These are phyloP conservation scores for Gobius niger DNA, from an alignment of 2,113 vertebrate species.

Conservation along the genomic window DNA sequence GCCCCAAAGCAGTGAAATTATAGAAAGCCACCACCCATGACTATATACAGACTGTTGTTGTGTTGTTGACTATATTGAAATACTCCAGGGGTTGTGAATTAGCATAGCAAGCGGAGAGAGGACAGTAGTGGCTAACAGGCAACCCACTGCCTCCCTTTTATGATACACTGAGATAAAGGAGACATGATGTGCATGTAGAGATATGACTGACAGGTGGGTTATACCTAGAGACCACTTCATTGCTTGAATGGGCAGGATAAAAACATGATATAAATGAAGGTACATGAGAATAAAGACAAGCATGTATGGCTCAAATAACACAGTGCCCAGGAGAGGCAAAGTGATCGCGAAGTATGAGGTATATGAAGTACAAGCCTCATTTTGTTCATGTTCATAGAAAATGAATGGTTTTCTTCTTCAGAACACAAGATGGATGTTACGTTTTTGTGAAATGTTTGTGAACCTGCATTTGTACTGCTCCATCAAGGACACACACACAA, in stretches of 20 bases:
- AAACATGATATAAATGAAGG: not conserved
- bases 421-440: too few relatives aligned
- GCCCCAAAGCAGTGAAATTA: not conserved
- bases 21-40: not conserved
- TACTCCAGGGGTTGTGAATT: slow-evolving; percentile 8
- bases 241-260: not conserved
- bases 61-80: not conserved
- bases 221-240: too few relatives aligned
- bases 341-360: too few relatives aligned
- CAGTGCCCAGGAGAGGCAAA: too few relatives aligned
- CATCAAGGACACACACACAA: not conserved
- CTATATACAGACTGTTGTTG: not conserved
- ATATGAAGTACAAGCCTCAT: too few relatives aligned
- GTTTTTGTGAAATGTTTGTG: too few relatives aligned
- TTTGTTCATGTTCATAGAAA: too few relatives aligned
- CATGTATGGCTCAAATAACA: not conserved
- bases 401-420: too few relatives aligned
- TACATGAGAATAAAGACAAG: not conserved
- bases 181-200: not conserved
- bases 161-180: not conserved
- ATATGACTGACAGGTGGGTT: slow-evolving; percentile 8
- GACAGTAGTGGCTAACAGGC: slow-evolving; percentile 8
- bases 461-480: not conserved
- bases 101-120: not conserved
- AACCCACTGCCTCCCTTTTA: not conserved